phyloP scores from a whole-genome alignment of 1,140 invertebrate species.

The Hormaphis cornu region DNA sequence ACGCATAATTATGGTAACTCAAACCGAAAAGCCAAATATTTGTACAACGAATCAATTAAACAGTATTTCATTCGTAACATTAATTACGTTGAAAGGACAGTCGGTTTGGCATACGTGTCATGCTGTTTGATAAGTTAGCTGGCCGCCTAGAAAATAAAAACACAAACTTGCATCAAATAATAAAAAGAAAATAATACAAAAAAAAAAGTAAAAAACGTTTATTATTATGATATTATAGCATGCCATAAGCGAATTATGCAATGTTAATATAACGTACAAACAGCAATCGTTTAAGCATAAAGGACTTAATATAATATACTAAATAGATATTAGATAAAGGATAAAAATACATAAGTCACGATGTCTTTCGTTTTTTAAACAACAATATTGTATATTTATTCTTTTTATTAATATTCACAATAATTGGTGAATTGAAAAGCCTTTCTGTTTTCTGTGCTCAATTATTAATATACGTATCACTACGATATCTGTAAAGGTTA shows the following conservation, averaged over 20 bases:
- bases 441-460: conserved; percentile 7
- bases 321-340: too few species aligned
- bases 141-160: conserved; percentile 23
- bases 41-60: too few species aligned
- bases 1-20: background rate
- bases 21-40: background rate
- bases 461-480: conserved; percentile 18
- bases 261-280: background rate
- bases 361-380: background rate
- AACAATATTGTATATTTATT: conserved; percentile 25
- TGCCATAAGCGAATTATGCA: background rate
- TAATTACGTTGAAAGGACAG: conserved; percentile 24
- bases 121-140: conserved; percentile 22
- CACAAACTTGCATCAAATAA: background rate
- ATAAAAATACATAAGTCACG: too few species aligned
- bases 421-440: conserved; percentile 18
- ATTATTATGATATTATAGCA: background rate
- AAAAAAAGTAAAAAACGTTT: background rate
- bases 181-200: background rate
- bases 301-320: too few species aligned
- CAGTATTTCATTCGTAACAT: background rate
- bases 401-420: conserved; percentile 1
- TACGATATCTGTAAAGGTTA: background rate
- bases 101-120: conserved; percentile 29
- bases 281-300: background rate